phyloP scores from a whole-genome alignment of 2,797 vertebrate species.

The Aplochiton taeniatus region DNA sequence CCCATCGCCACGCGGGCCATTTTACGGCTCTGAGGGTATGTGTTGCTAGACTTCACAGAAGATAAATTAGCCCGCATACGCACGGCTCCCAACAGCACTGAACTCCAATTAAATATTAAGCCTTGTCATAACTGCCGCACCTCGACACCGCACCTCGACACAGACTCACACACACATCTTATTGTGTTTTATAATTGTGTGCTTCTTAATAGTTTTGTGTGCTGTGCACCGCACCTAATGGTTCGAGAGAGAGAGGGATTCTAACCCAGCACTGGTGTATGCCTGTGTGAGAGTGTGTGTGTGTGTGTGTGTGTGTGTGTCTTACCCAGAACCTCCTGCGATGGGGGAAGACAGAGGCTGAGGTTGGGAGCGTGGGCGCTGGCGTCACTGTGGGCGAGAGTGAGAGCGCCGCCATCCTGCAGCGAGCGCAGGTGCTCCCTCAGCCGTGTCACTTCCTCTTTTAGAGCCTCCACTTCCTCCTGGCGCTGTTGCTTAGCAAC shows the following conservation, averaged over 20 bases:
- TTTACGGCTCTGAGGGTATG: neutral
- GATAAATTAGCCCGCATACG: slow-evolving; percentile 54
- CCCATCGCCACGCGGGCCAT: slow-evolving; percentile 16
- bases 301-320: neutral
- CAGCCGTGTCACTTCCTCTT: slow-evolving; percentile 83
- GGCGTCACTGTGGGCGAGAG: slow-evolving; percentile 39
- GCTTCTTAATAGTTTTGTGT: slow-evolving; percentile 3
- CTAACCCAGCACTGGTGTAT: neutral
- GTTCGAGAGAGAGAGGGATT: too few relatives aligned
- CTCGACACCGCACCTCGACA: neutral
- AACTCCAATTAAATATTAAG: slow-evolving; percentile 63
- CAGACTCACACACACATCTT: neutral
- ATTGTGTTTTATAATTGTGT: neutral
- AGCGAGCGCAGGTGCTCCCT: slow-evolving; percentile 78
- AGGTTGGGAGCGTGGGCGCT: slow-evolving; percentile 57
- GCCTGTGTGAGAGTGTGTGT: neutral
- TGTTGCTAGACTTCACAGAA: slow-evolving; percentile 16
- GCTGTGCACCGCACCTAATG: neutral
- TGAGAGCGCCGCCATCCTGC: slow-evolving; percentile 69
- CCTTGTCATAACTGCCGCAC: slow-evolving; percentile 46
- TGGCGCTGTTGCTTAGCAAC: slow-evolving; percentile 83
- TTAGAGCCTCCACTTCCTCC: slow-evolving; percentile 81
- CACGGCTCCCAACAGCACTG: slow-evolving; percentile 29
- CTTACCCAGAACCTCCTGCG: slow-evolving; percentile 89
- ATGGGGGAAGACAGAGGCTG: slow-evolving; percentile 72